Conservation (phyloP, 2,113 vertebrate genomes). For the Ahaetulla prasina region DNA sequence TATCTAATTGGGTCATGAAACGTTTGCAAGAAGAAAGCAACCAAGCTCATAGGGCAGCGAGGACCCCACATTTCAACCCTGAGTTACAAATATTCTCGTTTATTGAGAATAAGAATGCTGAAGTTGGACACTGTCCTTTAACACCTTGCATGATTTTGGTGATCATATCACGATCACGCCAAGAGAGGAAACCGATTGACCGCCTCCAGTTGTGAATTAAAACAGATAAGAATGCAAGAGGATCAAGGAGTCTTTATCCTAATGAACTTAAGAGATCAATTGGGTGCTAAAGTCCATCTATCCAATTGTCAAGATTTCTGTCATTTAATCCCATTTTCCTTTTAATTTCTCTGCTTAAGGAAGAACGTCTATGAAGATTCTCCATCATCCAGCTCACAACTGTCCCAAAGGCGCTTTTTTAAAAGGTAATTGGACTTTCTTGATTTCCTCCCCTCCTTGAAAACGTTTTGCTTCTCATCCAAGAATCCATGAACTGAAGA, state of each 20-base stretch:
- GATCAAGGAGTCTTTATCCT: background rate
- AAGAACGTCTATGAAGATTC: background rate
- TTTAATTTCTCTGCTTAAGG: background rate
- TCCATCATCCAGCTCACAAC: background rate
- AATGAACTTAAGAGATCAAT: background rate
- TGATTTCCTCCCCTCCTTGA: accelerated
- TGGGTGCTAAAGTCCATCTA: background rate
- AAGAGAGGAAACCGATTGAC: background rate
- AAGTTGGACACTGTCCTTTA: background rate
- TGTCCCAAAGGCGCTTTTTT: background rate
- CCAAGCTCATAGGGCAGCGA: background rate
- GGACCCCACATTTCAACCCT: background rate
- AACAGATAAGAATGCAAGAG: background rate
- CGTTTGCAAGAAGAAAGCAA: background rate
- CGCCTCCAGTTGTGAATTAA: background rate
- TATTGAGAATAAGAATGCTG: background rate
- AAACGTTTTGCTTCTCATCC: background rate
- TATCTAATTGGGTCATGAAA: background rate
- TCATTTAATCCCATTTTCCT: background rate
- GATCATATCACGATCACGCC: background rate
- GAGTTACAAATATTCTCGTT: background rate
- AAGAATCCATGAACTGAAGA: background rate
- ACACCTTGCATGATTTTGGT: background rate
- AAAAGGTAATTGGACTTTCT: background rate
- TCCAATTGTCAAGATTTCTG: background rate